phyloP scores from a whole-genome alignment of 1,140 invertebrate genomes.

The Coenobita brevimanus region DNA sequence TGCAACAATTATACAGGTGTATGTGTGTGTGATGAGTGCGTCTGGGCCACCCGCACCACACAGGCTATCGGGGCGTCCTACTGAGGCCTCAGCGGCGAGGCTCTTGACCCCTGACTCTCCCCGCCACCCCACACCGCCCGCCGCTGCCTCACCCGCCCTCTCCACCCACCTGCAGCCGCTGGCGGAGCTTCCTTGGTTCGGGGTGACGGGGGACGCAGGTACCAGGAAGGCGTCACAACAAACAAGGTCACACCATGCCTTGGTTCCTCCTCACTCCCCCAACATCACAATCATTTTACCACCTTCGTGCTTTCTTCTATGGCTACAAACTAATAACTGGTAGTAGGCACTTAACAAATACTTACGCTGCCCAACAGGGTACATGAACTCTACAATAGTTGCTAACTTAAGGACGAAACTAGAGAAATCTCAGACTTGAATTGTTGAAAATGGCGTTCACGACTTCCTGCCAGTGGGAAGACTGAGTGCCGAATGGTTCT shows the following conservation, averaged over 20 bases:
- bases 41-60: too few relatives aligned
- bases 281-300: not conserved
- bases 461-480: conserved; percentile 52
- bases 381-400: conserved; percentile 73
- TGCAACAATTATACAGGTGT: too few relatives aligned
- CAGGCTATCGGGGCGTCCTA: too few relatives aligned
- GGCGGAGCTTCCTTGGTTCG: too few relatives aligned
- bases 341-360: conserved; percentile 57
- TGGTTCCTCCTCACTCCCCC: not conserved
- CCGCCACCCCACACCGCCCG: too few relatives aligned
- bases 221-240: not conserved
- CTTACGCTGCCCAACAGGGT: conserved; percentile 77
- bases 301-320: not conserved
- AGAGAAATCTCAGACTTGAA: conserved; percentile 45
- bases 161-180: too few relatives aligned
- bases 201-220: too few relatives aligned
- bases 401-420: conserved; percentile 57
- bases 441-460: conserved; percentile 63
- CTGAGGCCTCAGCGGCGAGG: too few relatives aligned
- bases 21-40: too few relatives aligned
- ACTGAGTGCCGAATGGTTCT: conserved; percentile 57
- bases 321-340: conserved; percentile 4
- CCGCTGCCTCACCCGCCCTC: too few relatives aligned
- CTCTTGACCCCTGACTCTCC: too few relatives aligned
- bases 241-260: conserved; percentile 32